phyloP scores from a whole-genome alignment of 2,888 invertebrate species.

The Eupithecia exiguata region DNA sequence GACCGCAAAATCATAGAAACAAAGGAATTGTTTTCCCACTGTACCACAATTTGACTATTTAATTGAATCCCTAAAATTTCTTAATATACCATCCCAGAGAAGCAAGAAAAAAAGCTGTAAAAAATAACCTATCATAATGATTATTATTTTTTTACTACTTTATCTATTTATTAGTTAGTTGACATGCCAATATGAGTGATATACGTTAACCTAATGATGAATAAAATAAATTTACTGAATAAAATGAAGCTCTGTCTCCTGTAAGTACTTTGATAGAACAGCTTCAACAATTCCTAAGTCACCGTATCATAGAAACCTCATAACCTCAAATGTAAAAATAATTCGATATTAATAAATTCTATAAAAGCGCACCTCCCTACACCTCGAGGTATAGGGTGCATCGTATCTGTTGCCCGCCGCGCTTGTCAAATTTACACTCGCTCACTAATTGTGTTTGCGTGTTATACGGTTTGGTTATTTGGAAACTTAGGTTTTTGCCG shows the following conservation, averaged over 20 bases:
- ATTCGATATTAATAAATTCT: not conserved
- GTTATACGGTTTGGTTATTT: slow-evolving; percentile 69
- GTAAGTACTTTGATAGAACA: not conserved
- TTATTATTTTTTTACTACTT: too few relatives aligned
- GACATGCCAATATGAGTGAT: not conserved
- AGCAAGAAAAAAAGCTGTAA: not conserved
- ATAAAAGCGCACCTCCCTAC: slow-evolving; percentile 48
- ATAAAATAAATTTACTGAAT: not conserved
- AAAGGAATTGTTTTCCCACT: not conserved
- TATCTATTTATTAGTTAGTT: not conserved
- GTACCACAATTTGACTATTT: not conserved
- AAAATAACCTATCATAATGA: too few relatives aligned
- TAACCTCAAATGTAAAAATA: not conserved
- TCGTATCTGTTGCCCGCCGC: slow-evolving; percentile 55
- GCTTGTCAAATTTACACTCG: slow-evolving; percentile 71
- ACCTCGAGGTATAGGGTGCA: slow-evolving; percentile 69
- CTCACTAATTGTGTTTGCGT: slow-evolving; percentile 77
- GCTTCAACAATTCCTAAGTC: not conserved
- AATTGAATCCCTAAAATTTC: too few relatives aligned
- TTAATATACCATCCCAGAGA: not conserved
- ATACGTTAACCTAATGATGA: not conserved
- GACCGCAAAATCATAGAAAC: not conserved
- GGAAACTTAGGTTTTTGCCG: slow-evolving; percentile 56
- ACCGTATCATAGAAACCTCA: not conserved
- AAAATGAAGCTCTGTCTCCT: not conserved